phyloP scores from a whole-genome alignment of 2,888 invertebrate genomes.

The Melanophora roralis region DNA sequence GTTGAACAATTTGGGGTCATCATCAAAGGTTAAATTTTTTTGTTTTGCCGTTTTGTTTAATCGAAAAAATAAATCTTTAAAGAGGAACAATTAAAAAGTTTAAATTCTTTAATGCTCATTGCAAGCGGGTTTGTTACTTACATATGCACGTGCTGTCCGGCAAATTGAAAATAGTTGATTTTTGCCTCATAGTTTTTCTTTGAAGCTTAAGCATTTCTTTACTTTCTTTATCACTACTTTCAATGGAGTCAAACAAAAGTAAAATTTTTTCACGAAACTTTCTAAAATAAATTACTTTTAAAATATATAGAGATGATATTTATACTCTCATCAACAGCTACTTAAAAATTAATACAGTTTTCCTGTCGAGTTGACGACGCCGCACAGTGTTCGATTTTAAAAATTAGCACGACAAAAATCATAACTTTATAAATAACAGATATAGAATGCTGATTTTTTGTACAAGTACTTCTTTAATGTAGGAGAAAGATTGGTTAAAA shows the following conservation, averaged over 20 bases:
- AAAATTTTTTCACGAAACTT: background rate
- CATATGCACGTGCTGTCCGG: background rate
- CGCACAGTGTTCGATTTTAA: no score
- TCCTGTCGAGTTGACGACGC: no score
- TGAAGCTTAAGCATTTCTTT: slow-evolving; percentile 1
- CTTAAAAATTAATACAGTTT: no score
- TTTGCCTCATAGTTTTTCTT: background rate
- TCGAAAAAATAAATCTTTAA: no score
- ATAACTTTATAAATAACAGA: no score
- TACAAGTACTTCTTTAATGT: no score
- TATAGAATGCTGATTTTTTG: no score
- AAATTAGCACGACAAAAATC: no score
- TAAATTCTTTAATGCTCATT: slow-evolving; percentile 14
- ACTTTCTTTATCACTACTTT: slow-evolving; percentile 9
- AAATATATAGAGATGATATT: no score
- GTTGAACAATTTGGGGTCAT: background rate
- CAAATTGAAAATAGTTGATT: background rate
- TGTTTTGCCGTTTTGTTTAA: no score
- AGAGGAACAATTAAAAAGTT: background rate
- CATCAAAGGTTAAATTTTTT: slow-evolving; percentile 30
- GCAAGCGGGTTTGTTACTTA: background rate
- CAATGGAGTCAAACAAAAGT: background rate
- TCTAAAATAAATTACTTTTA: background rate
- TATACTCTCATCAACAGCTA: no score
- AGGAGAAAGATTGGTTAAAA: no score